phyloP scores from a whole-genome alignment of 2,888 invertebrate species.

The Spodoptera littoralis region DNA sequence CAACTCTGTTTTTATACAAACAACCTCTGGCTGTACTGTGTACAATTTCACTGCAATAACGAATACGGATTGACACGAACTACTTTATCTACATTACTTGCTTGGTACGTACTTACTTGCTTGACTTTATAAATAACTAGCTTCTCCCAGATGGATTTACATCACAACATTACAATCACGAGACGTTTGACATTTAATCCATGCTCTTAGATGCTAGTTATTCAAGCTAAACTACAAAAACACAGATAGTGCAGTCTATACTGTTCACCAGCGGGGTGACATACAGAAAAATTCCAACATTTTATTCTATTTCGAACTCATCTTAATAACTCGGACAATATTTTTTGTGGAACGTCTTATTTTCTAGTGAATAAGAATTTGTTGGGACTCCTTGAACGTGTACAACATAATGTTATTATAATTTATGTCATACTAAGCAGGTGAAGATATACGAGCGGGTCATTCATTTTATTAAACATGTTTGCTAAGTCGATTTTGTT shows the following conservation, averaged over 20 bases:
- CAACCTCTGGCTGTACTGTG: constrained; percentile 1
- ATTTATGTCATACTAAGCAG: constrained; percentile 89
- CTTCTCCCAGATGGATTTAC: too few relatives aligned
- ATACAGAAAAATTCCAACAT: constrained; percentile 72
- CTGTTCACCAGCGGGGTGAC: constrained; percentile 71
- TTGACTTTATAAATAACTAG: too few relatives aligned
- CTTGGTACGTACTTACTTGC: too few relatives aligned
- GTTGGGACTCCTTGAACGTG: constrained; percentile 86
- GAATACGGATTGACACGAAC: too few relatives aligned
- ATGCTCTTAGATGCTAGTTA: constrained; percentile 64
- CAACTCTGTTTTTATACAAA: constrained; percentile 31
- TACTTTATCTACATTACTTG: too few relatives aligned
- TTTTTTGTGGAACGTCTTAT: constrained; percentile 84
- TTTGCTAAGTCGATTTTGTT: constrained; percentile 88
- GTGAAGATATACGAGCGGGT: constrained; percentile 88
- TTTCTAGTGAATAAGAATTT: constrained; percentile 87
- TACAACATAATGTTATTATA: constrained; percentile 89
- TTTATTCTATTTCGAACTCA: constrained; percentile 77
- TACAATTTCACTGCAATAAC: constrained; percentile 1
- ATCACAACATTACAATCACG: constrained; percentile 2
- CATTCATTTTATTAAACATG: constrained; percentile 88
- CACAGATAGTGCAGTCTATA: constrained; percentile 49
- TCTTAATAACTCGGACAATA: constrained; percentile 79
- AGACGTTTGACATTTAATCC: constrained; percentile 24
- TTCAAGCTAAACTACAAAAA: constrained; percentile 68